These are phyloP conservation scores for Anguilla japonica DNA, from an alignment of 2,113 vertebrate genomes.

Conservation along the genomic window DNA sequence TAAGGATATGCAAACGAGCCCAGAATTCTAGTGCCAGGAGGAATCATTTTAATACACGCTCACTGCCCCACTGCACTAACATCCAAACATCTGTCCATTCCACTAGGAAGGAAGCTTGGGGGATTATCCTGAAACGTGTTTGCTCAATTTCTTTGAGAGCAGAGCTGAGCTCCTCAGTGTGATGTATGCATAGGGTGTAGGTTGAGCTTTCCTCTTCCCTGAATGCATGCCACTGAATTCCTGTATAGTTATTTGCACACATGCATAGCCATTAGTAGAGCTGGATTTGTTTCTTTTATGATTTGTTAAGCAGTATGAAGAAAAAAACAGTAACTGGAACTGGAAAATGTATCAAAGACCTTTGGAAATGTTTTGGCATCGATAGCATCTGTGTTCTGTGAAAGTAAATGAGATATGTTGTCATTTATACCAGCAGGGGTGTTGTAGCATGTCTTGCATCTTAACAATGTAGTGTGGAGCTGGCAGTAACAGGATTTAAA, in stretches of 20 bases:
- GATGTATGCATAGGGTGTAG: background rate
- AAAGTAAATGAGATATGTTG: background rate
- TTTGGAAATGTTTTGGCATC: too few species aligned
- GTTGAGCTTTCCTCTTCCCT: background rate
- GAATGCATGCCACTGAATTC: background rate
- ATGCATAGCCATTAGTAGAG: too few species aligned
- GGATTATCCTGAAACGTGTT: conserved; percentile 18
- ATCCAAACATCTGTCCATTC: conserved; percentile 22
- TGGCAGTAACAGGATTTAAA: background rate
- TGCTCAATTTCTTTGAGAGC: background rate
- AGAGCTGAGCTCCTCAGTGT: background rate
- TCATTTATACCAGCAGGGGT: background rate
- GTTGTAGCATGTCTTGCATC: background rate
- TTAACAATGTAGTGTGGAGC: background rate
- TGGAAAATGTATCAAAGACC: background rate
- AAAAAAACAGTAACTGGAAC: background rate
- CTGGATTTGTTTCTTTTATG: background rate
- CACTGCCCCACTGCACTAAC: background rate
- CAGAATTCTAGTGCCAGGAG: background rate
- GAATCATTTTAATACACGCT: conserved; percentile 14
- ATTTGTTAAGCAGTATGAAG: background rate
- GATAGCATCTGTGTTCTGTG: too few species aligned
- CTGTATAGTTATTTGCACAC: background rate
- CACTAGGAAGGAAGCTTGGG: conserved; percentile 10
- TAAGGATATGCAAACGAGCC: background rate